These are phyloP conservation scores for Belgica antarctica DNA, from an alignment of 2,888 invertebrate species.

Conservation along the genomic window DNA sequence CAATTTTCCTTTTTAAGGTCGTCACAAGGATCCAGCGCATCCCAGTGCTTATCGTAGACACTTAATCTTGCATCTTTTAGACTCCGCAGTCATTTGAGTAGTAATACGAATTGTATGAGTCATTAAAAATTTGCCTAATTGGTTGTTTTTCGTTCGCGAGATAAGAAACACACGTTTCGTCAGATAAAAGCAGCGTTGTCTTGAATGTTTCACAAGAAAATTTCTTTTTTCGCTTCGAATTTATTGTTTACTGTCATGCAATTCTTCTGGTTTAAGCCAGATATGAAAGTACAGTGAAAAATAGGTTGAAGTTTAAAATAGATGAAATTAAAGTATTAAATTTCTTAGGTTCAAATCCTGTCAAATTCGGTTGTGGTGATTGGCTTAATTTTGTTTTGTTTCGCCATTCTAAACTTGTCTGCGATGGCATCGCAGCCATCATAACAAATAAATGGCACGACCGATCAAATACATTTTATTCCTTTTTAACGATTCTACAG, in stretches of 20 bases:
- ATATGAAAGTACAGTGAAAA: too few relatives aligned
- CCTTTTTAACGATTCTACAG: conserved; percentile 17
- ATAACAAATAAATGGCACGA: conserved; percentile 16
- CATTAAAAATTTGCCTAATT: conserved; percentile 35
- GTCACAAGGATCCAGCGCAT: not conserved
- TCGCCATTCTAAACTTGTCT: too few relatives aligned
- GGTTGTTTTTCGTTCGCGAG: conserved; percentile 15
- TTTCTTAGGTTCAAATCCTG: too few relatives aligned
- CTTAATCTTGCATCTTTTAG: conserved; percentile 5
- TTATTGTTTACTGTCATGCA: too few relatives aligned
- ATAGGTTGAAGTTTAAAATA: too few relatives aligned
- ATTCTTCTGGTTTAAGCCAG: too few relatives aligned
- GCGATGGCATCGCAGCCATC: not conserved
- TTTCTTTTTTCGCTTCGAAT: too few relatives aligned
- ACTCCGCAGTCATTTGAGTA: not conserved
- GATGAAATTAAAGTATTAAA: too few relatives aligned
- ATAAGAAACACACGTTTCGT: conserved; percentile 29
- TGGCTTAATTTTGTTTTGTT: not conserved
- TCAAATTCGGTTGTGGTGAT: not conserved
- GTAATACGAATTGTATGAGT: conserved; percentile 7
- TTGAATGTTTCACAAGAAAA: not conserved
- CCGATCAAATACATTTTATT: conserved; percentile 21
- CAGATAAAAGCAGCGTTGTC: conserved; percentile 9
- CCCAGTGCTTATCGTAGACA: not conserved
- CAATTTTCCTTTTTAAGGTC: conserved; percentile 1